A percentile compares a stretch with the other conserved stretches of the same genome.
These are phyloP conservation scores for Dolichomitus sp. DNA, from an alignment of 2,888 invertebrate genomes.

Conservation along the genomic window DNA sequence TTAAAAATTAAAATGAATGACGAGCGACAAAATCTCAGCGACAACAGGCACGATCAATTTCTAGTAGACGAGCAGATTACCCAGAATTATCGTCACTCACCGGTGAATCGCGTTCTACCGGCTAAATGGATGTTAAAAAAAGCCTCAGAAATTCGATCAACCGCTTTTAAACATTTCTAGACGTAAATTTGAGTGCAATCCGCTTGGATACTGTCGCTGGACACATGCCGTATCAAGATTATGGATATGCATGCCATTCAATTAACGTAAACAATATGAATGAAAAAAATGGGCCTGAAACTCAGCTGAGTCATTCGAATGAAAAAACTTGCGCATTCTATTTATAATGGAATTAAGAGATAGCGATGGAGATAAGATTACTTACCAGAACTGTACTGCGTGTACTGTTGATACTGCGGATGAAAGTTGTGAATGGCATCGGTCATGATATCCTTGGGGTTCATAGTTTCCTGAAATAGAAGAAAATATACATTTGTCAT, in stretches of 20 bases:
- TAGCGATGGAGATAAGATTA: slow-evolving; percentile 72
- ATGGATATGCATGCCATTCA: slow-evolving; percentile 52
- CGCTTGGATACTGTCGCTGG: slow-evolving; percentile 1
- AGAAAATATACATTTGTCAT: background rate
- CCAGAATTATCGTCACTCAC: too few relatives aligned
- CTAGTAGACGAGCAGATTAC: slow-evolving; percentile 32
- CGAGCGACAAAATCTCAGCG: slow-evolving; percentile 40
- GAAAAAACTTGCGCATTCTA: slow-evolving; percentile 30
- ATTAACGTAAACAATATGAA: slow-evolving; percentile 15
- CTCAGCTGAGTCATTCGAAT: slow-evolving; percentile 12
- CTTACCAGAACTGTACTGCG: slow-evolving; percentile 98
- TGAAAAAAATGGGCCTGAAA: background rate
- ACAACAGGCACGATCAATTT: slow-evolving; percentile 43
- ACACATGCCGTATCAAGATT: slow-evolving; percentile 66
- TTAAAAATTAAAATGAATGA: slow-evolving; percentile 33
- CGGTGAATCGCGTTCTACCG: background rate
- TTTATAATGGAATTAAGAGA: slow-evolving; percentile 4
- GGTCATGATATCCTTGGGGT: slow-evolving; percentile 99
- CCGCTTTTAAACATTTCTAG: background rate
- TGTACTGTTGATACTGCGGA: slow-evolving; percentile 99
- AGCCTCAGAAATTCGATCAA: background rate
- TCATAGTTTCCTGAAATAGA: slow-evolving; percentile 95
- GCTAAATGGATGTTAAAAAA: background rate
- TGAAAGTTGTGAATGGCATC: slow-evolving; percentile 99
- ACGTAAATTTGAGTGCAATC: background rate